Evolutionary conservation across 2,888 invertebrate species (phyloP).

Genomic region (Lamproptera curius): DNA sequence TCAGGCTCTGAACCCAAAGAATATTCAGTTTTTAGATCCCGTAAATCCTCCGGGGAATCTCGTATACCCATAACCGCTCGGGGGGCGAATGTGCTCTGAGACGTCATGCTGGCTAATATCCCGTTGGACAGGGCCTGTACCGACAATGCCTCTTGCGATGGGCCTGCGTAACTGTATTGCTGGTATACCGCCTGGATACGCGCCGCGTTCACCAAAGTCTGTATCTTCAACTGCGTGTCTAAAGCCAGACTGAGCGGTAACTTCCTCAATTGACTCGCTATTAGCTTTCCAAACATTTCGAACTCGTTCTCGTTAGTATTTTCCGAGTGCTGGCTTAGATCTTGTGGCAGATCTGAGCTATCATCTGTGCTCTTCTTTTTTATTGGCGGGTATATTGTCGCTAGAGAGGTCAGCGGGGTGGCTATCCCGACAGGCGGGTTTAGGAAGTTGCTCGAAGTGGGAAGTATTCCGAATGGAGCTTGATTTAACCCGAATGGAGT

Average conservation of each 20-base stretch:
- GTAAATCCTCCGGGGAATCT: slow-evolving; percentile 63
- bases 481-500: slow-evolving; percentile 68
- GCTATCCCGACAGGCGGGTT: slow-evolving; percentile 72
- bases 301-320: slow-evolving; percentile 70
- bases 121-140: slow-evolving; percentile 70
- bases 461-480: slow-evolving; percentile 61
- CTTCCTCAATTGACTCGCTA: slow-evolving; percentile 68
- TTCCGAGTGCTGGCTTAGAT: slow-evolving; percentile 68
- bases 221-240: slow-evolving; percentile 70
- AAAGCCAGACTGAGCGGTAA: slow-evolving; percentile 63
- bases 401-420: slow-evolving; percentile 66
- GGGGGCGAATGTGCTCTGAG: slow-evolving; percentile 53
- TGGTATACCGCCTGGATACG: slow-evolving; percentile 71
- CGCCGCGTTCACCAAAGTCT: slow-evolving; percentile 66
- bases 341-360: slow-evolving; percentile 60
- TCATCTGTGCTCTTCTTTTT: slow-evolving; percentile 61
- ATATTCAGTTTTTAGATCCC: slow-evolving; percentile 61
- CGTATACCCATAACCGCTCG: slow-evolving; percentile 46
- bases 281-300: slow-evolving; percentile 72
- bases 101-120: slow-evolving; percentile 64
- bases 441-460: slow-evolving; percentile 59
- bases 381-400: slow-evolving; percentile 66
- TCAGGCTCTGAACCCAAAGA: slow-evolving; percentile 61
- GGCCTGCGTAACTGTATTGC: slow-evolving; percentile 70
- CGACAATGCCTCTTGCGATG: slow-evolving; percentile 66